Conservation (phyloP, 1,140 invertebrate genomes). For the Aphaenogaster floridana region DNA sequence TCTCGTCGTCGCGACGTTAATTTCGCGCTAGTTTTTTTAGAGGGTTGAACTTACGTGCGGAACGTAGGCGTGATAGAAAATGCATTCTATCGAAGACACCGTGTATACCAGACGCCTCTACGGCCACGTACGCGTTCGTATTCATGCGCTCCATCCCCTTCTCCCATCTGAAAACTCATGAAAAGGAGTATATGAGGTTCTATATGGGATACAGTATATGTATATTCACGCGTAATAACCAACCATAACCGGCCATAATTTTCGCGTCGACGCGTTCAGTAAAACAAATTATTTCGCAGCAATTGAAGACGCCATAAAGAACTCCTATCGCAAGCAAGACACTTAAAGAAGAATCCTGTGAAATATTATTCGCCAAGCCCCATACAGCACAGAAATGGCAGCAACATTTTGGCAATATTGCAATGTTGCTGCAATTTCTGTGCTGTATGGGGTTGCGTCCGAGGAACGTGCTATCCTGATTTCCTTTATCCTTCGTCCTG, state of each 20-base stretch:
- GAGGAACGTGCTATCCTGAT: neutral
- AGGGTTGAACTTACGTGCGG: neutral
- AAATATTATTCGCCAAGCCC: neutral
- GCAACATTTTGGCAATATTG: too few species aligned
- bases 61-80: neutral
- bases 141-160: neutral
- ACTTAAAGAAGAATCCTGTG: neutral
- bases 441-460: neutral
- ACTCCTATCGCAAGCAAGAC: neutral
- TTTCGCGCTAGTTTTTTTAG: neutral
- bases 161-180: neutral
- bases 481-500: neutral
- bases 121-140: constrained; percentile 20
- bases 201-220: neutral
- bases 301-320: neutral
- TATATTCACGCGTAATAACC: neutral
- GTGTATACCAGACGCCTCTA: constrained; percentile 16
- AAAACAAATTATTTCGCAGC: constrained; percentile 4
- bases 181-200: constrained; percentile 25
- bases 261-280: neutral
- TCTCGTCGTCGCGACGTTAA: neutral
- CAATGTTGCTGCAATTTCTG: too few species aligned
- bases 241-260: neutral
- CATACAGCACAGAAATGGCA: too few species aligned
- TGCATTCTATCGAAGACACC: constrained; percentile 34